Percentiles rank a stretch among this genome's conserved stretches.
Evolutionary conservation across 2,797 vertebrate genomes (phyloP).

Genomic region (Australoheros facetus): DNA sequence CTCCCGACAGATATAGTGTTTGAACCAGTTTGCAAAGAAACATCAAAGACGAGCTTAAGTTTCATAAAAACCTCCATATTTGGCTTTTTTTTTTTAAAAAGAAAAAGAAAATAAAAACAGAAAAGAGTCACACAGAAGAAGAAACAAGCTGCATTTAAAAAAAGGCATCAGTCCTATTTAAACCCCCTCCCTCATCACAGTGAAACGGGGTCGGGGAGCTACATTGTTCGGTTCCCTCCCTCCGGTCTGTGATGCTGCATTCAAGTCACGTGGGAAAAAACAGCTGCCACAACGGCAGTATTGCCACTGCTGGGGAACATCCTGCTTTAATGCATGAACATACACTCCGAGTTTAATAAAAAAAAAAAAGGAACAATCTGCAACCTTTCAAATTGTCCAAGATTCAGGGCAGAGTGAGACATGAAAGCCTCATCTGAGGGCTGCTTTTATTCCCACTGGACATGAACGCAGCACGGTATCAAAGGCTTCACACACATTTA

Average conservation of each 20-base stretch:
- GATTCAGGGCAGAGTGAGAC: too few relatives aligned
- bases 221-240: constrained; percentile 52
- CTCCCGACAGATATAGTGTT: constrained; percentile 27
- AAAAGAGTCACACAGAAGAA: constrained; percentile 21
- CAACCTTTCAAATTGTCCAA: too few relatives aligned
- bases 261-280: constrained; percentile 22
- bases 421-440: too few relatives aligned
- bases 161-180: constrained; percentile 57
- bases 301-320: not conserved
- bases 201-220: constrained; percentile 56
- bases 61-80: constrained; percentile 41
- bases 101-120: constrained; percentile 5
- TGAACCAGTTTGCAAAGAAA: constrained; percentile 17
- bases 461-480: too few relatives aligned
- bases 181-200: constrained; percentile 34
- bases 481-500: too few relatives aligned
- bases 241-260: constrained; percentile 40
- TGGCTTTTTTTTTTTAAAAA: constrained; percentile 29
- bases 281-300: accelerated
- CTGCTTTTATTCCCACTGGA: too few relatives aligned
- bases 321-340: not conserved
- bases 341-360: not conserved
- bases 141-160: constrained; percentile 44
- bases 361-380: not conserved
- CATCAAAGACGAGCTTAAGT: constrained; percentile 8